These are phyloP conservation scores for Acrocephalus kingi DNA, from an alignment of 2,113 vertebrate genomes.

Conservation along the genomic window DNA sequence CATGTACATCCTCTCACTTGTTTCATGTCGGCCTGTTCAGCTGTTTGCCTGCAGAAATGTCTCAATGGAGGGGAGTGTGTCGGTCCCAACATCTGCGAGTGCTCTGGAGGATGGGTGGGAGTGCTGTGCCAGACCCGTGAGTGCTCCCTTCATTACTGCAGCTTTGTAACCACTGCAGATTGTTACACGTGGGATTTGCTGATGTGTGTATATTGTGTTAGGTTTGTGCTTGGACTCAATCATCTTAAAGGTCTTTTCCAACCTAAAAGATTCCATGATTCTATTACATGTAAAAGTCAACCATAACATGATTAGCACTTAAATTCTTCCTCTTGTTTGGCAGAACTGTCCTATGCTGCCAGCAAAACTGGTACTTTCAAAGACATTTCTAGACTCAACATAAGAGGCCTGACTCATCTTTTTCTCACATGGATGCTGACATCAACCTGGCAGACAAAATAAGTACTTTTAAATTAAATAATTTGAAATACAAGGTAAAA, in stretches of 20 bases:
- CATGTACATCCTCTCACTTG: background rate
- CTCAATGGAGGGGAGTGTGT: slow-evolving; percentile 74
- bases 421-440: background rate
- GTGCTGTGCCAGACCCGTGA: slow-evolving; percentile 79
- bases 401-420: background rate
- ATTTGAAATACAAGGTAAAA: background rate
- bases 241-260: background rate
- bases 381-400: background rate
- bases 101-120: slow-evolving; percentile 67
- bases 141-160: slow-evolving; percentile 9
- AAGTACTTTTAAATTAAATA: background rate
- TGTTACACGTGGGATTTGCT: accelerated
- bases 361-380: background rate
- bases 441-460: background rate
- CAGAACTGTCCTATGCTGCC: background rate
- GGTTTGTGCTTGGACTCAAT: background rate
- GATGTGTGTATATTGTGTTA: background rate
- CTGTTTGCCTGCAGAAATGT: slow-evolving; percentile 78
- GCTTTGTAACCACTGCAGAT: accelerated
- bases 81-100: slow-evolving; percentile 70
- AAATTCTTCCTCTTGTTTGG: background rate
- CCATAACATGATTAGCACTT: background rate
- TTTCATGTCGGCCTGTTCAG: slow-evolving; percentile 20
- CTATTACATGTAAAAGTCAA: background rate
- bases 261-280: background rate